Evolutionary conservation across 2,797 vertebrate species (phyloP).

Genomic region (Balearica regulorum): DNA sequence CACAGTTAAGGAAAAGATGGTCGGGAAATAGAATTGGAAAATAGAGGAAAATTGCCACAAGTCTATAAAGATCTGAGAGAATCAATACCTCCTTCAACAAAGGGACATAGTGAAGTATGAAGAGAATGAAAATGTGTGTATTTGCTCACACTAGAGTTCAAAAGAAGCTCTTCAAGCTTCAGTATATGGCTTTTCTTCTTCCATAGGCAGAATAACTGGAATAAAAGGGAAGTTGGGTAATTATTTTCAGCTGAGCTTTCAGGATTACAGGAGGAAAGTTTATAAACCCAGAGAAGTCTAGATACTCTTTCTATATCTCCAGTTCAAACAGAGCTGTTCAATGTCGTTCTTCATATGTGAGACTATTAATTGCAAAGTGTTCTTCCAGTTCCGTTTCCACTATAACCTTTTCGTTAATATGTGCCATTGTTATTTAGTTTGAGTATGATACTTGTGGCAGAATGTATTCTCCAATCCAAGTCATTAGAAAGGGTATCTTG

Average conservation of each 20-base stretch:
- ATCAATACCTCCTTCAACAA: not conserved
- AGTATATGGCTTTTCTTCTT: not conserved
- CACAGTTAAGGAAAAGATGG: not conserved
- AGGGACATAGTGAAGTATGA: not conserved
- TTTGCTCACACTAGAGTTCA: not conserved
- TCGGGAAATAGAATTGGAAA: not conserved
- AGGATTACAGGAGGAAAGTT: not conserved
- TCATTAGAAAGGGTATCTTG: not conserved
- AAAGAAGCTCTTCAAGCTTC: not conserved
- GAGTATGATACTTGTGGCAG: rapidly evolving
- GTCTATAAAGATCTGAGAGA: not conserved
- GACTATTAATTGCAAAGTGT: not conserved
- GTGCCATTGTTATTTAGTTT: not conserved
- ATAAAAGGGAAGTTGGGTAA: not conserved
- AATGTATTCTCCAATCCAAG: not conserved
- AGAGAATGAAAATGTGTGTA: not conserved
- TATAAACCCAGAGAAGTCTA: not conserved
- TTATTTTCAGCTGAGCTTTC: not conserved
- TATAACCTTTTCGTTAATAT: not conserved
- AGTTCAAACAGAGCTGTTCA: not conserved
- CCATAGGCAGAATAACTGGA: not conserved
- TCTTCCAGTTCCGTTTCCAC: not conserved
- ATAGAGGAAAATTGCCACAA: not conserved
- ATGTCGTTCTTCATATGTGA: not conserved
- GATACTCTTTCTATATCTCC: not conserved